These are phyloP conservation scores for Gobionotothen gibberifrons DNA, from an alignment of 2,797 vertebrate species.

Conservation along the genomic window DNA sequence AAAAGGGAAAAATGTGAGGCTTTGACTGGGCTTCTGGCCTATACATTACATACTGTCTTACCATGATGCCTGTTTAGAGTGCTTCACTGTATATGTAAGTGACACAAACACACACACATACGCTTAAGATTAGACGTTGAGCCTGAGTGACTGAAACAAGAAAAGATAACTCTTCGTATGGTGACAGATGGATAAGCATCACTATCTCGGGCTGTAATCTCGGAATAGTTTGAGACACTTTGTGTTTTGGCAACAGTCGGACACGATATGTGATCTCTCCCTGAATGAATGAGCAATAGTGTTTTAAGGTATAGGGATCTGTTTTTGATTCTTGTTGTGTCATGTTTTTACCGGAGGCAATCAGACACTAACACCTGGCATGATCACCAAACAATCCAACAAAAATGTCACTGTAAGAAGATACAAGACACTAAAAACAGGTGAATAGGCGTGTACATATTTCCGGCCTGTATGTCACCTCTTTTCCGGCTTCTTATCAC, in stretches of 20 bases:
- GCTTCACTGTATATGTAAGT: slow-evolving; percentile 29
- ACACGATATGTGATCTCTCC: slow-evolving; percentile 78
- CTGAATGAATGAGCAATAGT: slow-evolving; percentile 76
- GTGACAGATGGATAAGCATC: slow-evolving; percentile 77
- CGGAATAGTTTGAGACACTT: slow-evolving; percentile 76
- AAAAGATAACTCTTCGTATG: slow-evolving; percentile 71
- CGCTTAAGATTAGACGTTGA: slow-evolving; percentile 67
- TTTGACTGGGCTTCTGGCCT: slow-evolving; percentile 55
- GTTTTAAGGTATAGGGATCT: slow-evolving; percentile 74
- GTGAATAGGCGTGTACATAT: slow-evolving; percentile 33
- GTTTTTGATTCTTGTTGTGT: slow-evolving; percentile 78
- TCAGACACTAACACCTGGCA: slow-evolving; percentile 65
- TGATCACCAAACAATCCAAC: slow-evolving; percentile 51
- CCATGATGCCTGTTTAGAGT: slow-evolving; percentile 32
- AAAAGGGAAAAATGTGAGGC: slow-evolving; percentile 36
- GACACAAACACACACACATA: slow-evolving; percentile 57
- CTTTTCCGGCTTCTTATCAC: slow-evolving; percentile 16
- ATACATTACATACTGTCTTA: slow-evolving; percentile 63
- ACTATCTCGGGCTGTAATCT: slow-evolving; percentile 73
- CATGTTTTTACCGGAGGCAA: slow-evolving; percentile 75
- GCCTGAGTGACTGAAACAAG: slow-evolving; percentile 77
- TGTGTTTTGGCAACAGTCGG: slow-evolving; percentile 84
- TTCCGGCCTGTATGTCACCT: slow-evolving; percentile 4
- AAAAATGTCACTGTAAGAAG: slow-evolving; percentile 59
- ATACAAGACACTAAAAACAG: slow-evolving; percentile 42